A percentile compares a stretch with the other conserved stretches of the same genome.
phyloP scores from a whole-genome alignment of 2,113 vertebrate genomes.

The Stomatorhinus ivindoensis region DNA sequence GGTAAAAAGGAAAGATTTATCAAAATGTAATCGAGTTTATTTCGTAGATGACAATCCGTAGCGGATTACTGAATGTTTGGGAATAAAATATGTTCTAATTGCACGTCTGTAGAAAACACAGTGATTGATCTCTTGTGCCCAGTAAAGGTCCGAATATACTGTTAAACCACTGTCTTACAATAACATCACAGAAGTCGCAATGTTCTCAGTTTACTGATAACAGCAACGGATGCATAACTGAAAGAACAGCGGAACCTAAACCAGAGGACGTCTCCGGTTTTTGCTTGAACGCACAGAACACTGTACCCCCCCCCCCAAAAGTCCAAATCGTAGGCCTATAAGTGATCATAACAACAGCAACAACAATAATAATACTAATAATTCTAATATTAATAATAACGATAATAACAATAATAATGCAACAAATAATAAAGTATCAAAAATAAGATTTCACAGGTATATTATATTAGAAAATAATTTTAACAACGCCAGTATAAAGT shows the following conservation, averaged over 20 bases:
- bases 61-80: not conserved
- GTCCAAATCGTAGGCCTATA: not conserved
- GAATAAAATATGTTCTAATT: not conserved
- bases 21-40: not conserved
- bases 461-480: not conserved
- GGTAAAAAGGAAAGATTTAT: not conserved
- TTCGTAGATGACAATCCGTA: not conserved
- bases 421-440: not conserved
- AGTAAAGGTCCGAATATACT: not conserved
- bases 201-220: not conserved
- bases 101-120: not conserved
- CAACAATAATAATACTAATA: not conserved
- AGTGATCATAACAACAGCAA: not conserved
- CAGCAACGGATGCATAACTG: not conserved
- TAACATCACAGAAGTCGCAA: not conserved
- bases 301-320: not conserved
- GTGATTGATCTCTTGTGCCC: not conserved
- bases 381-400: no score
- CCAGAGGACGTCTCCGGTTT: not conserved
- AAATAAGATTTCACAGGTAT: not conserved
- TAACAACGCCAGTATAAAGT: not conserved
- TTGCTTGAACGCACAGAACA: not conserved
- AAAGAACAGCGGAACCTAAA: not conserved
- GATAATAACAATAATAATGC: not conserved
- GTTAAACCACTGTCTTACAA: not conserved